Evolutionary conservation across 2,888 invertebrate genomes (phyloP).

Genomic region (Oscheius onirici): DNA sequence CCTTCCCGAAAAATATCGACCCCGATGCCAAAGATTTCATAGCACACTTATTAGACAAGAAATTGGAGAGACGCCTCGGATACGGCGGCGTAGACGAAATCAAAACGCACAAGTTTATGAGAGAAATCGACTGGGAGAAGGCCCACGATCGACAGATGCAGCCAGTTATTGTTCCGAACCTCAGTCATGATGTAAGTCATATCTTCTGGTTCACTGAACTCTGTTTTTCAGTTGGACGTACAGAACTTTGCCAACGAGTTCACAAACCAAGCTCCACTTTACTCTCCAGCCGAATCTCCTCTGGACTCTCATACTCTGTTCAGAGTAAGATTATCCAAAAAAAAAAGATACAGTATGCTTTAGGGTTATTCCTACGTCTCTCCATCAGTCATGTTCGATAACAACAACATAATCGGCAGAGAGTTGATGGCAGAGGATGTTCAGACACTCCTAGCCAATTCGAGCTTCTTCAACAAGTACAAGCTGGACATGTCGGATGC

Average conservation of each 20-base stretch:
- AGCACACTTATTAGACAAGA: constrained; percentile 85
- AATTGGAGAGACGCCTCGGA: constrained; percentile 86
- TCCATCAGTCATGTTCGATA: constrained; percentile 84
- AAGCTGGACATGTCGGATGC: constrained; percentile 79
- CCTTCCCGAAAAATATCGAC: constrained; percentile 86
- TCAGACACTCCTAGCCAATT: constrained; percentile 77
- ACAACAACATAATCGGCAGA: constrained; percentile 80
- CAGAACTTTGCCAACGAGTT: constrained; percentile 97
- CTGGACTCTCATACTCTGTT: constrained; percentile 73
- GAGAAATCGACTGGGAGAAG: constrained; percentile 84
- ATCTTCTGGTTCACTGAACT: neutral
- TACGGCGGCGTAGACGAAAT: constrained; percentile 89
- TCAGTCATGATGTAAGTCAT: constrained; percentile 75
- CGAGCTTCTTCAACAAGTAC: constrained; percentile 86
- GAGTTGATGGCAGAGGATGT: constrained; percentile 74
- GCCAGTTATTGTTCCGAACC: constrained; percentile 90
- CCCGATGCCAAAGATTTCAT: constrained; percentile 82
- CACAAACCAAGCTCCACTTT: constrained; percentile 88
- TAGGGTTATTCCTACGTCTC: constrained; percentile 94
- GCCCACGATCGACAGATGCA: constrained; percentile 82
- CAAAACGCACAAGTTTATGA: constrained; percentile 76
- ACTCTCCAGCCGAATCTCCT: constrained; percentile 89
- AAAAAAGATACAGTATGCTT: too few relatives aligned
- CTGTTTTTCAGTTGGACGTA: constrained; percentile 81
- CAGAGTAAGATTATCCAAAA: constrained; percentile 46